phyloP scores from a whole-genome alignment of 2,888 invertebrate species.

The Cheilosia pagana region DNA sequence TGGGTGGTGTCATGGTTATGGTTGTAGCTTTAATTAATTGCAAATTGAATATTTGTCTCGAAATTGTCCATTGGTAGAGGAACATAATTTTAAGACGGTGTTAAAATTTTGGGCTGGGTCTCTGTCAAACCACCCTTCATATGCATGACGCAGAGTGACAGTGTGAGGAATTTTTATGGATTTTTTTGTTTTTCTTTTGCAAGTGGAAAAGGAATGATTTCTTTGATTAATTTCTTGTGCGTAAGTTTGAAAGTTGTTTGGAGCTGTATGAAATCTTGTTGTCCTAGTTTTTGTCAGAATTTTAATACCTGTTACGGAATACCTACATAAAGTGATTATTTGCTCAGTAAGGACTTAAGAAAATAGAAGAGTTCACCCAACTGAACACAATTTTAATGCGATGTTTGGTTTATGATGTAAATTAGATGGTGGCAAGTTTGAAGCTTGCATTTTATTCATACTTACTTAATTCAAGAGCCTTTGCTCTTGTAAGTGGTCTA shows the following conservation, averaged over 20 bases:
- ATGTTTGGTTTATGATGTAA: too few relatives aligned
- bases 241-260: slow-evolving; percentile 65
- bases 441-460: too few relatives aligned
- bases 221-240: slow-evolving; percentile 14
- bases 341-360: too few relatives aligned
- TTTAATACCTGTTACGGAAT: not conserved
- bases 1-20: not conserved
- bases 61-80: slow-evolving; percentile 20
- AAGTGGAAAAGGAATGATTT: slow-evolving; percentile 12
- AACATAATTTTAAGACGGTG: slow-evolving; percentile 13
- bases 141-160: slow-evolving; percentile 39
- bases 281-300: slow-evolving; percentile 1
- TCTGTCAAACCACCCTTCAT: slow-evolving; percentile 36
- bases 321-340: too few relatives aligned
- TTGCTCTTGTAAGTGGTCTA: too few relatives aligned
- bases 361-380: too few relatives aligned
- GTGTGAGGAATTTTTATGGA: slow-evolving; percentile 45
- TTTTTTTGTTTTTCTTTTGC: not conserved
- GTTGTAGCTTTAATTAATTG: slow-evolving; percentile 56
- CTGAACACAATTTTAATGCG: too few relatives aligned
- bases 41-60: slow-evolving; percentile 59
- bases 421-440: too few relatives aligned
- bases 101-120: slow-evolving; percentile 56
- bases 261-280: slow-evolving; percentile 12
- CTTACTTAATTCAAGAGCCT: too few relatives aligned